Percentiles rank a stretch among this genome's conserved stretches.
Evolutionary conservation across 2,888 invertebrate species (phyloP).

Genomic region (Macrophya annulata): DNA sequence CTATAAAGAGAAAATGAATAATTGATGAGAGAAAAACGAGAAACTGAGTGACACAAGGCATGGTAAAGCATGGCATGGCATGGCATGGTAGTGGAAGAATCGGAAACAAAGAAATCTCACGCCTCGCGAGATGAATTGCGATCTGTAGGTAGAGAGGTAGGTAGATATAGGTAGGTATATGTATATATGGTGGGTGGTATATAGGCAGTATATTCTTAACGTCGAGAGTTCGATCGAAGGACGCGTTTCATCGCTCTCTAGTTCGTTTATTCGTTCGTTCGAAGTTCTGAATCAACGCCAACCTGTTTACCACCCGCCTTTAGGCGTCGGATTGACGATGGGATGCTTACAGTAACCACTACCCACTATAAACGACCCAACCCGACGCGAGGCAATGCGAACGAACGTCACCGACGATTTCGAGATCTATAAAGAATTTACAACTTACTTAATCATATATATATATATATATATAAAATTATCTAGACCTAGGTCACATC

Average conservation of each 20-base stretch:
- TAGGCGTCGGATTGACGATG: slow-evolving; percentile 9
- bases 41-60: background rate
- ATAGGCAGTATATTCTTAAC: background rate
- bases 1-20: slow-evolving; percentile 24
- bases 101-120: slow-evolving; percentile 39
- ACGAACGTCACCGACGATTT: background rate
- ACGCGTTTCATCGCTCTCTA: slow-evolving; percentile 17
- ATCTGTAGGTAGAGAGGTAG: background rate
- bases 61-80: background rate
- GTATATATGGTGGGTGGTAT: background rate
- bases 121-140: slow-evolving; percentile 25
- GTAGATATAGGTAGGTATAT: background rate
- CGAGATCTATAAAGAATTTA: slow-evolving; percentile 8
- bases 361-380: background rate
- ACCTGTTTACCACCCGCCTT: slow-evolving; percentile 44
- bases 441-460: background rate
- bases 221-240: slow-evolving; percentile 44
- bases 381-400: background rate
- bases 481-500: slow-evolving; percentile 20
- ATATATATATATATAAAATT: background rate
- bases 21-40: slow-evolving; percentile 33
- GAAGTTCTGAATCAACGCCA: slow-evolving; percentile 34
- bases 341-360: background rate
- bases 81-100: background rate
- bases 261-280: background rate